Conservation (phyloP, 2,113 vertebrate species). For the Reinhardtius hippoglossoides region DNA sequence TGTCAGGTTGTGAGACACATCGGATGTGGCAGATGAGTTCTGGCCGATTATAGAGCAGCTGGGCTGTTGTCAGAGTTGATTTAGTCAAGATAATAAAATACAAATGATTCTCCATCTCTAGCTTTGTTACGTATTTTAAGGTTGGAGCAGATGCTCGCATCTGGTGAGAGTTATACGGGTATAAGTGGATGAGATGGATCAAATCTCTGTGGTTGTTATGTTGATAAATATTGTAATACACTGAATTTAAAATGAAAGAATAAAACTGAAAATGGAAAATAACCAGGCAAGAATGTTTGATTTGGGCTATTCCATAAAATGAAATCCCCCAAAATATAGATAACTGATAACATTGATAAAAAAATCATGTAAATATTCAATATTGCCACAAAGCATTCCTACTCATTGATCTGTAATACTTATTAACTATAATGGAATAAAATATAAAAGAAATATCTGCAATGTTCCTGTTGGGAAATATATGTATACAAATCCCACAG, state of each 20-base stretch:
- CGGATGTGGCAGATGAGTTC: constrained; percentile 3
- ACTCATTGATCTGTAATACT: background rate
- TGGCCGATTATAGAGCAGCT: background rate
- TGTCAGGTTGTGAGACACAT: constrained; percentile 12
- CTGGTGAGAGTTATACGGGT: background rate
- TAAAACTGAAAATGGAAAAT: background rate
- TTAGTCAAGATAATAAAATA: constrained; percentile 10
- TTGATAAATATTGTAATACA: background rate
- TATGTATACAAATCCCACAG: no score
- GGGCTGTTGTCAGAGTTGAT: background rate
- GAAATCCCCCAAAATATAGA: background rate
- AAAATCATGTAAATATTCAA: no score
- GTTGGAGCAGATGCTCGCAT: background rate
- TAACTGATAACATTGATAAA: background rate
- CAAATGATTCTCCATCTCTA: background rate
- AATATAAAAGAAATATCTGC: background rate
- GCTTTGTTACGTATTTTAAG: background rate
- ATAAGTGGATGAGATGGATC: background rate
- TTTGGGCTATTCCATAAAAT: background rate
- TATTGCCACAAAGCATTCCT: background rate
- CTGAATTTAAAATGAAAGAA: background rate
- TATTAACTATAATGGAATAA: background rate
- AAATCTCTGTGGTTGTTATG: background rate
- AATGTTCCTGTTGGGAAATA: no score
- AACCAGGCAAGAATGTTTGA: background rate